Evolutionary conservation across 2,888 invertebrate genomes (phyloP).

Genomic region (Strigamia maritima): DNA sequence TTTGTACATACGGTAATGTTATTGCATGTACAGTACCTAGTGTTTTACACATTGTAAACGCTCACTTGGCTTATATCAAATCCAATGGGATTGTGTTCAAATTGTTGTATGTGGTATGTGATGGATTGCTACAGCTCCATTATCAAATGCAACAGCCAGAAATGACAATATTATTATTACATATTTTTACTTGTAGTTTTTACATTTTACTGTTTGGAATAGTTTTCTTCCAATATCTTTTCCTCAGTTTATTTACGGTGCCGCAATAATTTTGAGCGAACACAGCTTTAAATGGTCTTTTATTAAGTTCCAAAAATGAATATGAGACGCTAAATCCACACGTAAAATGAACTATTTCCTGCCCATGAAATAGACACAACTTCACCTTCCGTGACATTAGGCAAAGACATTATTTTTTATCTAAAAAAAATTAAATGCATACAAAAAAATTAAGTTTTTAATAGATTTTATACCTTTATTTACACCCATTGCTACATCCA

Average conservation of each 20-base stretch:
- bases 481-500: not conserved
- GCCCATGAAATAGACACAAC: not conserved
- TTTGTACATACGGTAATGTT: too few relatives aligned
- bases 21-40: too few relatives aligned
- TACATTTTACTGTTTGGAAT: not conserved
- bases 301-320: constrained; percentile 5
- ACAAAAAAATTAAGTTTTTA: not conserved
- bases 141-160: not conserved
- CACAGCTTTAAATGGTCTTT: not conserved
- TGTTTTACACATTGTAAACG: too few relatives aligned
- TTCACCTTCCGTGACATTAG: not conserved
- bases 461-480: constrained; percentile 9
- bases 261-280: not conserved
- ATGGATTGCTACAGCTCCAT: not conserved
- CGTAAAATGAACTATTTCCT: not conserved
- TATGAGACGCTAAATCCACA: not conserved
- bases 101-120: not conserved
- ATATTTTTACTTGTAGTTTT: not conserved
- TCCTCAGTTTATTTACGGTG: too few relatives aligned
- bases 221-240: not conserved
- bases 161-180: not conserved
- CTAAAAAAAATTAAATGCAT: too few relatives aligned
- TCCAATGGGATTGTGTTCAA: too few relatives aligned
- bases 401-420: not conserved
- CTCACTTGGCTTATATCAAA: too few relatives aligned